A percentile compares a stretch with the other conserved stretches of the same genome.
Conservation (phyloP, 2,888 invertebrate species). For the Opisthograptis luteolata region DNA sequence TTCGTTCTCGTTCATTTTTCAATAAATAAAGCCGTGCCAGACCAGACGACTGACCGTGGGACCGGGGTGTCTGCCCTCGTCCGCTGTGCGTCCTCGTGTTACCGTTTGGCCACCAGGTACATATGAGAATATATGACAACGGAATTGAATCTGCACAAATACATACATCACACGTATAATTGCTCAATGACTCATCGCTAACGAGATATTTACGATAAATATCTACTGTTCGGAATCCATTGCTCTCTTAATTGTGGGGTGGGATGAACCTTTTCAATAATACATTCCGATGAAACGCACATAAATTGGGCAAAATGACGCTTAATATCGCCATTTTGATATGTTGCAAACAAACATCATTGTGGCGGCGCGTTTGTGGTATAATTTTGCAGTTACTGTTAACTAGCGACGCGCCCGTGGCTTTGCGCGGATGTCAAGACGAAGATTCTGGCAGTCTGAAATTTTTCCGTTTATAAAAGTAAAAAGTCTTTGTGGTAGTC, state of each 20-base stretch:
- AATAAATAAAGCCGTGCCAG: too few species aligned
- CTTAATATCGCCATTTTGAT: constrained; percentile 4
- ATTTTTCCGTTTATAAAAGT: too few species aligned
- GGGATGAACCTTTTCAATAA: constrained; percentile 6
- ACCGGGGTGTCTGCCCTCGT: too few species aligned
- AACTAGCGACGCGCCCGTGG: too few species aligned
- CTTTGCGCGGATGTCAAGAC: too few species aligned
- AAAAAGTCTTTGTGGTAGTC: too few species aligned
- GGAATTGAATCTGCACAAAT: constrained; percentile 8
- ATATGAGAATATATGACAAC: too few species aligned
- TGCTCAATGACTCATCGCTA: constrained; percentile 5
- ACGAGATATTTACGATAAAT: constrained; percentile 4
- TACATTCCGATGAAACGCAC: constrained; percentile 14
- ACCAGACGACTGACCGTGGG: too few species aligned
- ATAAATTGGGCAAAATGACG: constrained; percentile 6
- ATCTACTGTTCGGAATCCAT: constrained; percentile 1
- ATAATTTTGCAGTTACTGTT: constrained; percentile 9
- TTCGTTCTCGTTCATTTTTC: too few species aligned
- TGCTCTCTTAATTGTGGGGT: constrained; percentile 10
- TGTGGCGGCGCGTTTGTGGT: not conserved
- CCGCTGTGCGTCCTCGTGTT: too few species aligned
- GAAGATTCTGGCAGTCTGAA: too few species aligned
- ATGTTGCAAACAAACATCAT: constrained; percentile 9
- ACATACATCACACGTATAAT: not conserved
- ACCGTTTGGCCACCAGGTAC: too few species aligned